Base-by-base conservation (phyloP, 2,113 vertebrate genomes). In the Neolamprologus hecqui region DNA sequence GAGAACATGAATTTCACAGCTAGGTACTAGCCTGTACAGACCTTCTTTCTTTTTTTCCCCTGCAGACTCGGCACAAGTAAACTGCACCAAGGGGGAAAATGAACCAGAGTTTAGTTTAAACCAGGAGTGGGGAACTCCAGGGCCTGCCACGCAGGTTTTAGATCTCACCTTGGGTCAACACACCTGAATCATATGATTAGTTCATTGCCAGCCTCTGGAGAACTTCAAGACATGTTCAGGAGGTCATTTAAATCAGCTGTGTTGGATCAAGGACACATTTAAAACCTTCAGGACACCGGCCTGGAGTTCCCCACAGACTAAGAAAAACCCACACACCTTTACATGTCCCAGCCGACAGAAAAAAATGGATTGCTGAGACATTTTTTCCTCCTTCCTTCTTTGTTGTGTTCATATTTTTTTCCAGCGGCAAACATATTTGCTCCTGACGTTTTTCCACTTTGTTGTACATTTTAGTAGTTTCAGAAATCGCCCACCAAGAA, bases 91-190 rank as follows among this genome's bases (percentile, higher is more conserved):
- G 17, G 60, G 31, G 31, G 17, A n/a, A n/a, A 35, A 63, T 2
- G 4, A 63, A 63, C 6, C 58, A 63, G 3, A 35, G 31, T 65
- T 65, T 65, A 12, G 60, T 35, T 35, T 65, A 37, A 37, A n/a
- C 60, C 60, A 65, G 60, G 31, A 65, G 60, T 35, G 60, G 60
- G 10, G 60, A 65, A 65, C 60, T 35, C 31, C 60, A 35, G 60
- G 17, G 31, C 31, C 58, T 63, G 58, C 17, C 58, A 35, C 10
- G 6, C 60, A 65, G 60, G 17, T 12, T 65, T 35, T 65, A 65
- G 6, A 65, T 65, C 6, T 35, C 17, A 65, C 6, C 31, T 31
- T 12, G 60, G 17, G 31, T 65, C 31, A 65, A 1, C 6, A 65
- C 60, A n/a, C 60, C 60, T 37, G 31, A 37, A 35, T 65, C 60